These are phyloP conservation scores for Ladona fulva DNA, from an alignment of 1,140 invertebrate genomes.

Conservation along the genomic window DNA sequence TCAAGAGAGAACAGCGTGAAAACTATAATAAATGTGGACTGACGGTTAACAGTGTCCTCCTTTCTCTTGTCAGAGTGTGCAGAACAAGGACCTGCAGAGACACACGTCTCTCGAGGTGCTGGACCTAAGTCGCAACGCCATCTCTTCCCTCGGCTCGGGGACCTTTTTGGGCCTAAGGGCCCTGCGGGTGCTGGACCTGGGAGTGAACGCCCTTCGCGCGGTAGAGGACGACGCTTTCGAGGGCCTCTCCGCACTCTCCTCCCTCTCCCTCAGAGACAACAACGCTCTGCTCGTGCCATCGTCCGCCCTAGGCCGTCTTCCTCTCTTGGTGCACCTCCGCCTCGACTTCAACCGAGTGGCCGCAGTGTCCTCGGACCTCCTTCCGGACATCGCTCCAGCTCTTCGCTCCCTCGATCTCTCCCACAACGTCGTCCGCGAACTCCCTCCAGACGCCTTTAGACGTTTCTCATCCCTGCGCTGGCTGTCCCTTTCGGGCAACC, in stretches of 20 bases:
- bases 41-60: too few relatives aligned
- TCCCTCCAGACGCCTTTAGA: slow-evolving; percentile 57
- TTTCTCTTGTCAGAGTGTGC: slow-evolving; percentile 60
- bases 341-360: slow-evolving; percentile 81
- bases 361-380: slow-evolving; percentile 62
- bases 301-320: slow-evolving; percentile 61
- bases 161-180: slow-evolving; percentile 63
- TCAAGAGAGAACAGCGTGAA: too few relatives aligned
- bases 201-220: slow-evolving; percentile 74
- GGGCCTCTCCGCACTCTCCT: slow-evolving; percentile 64
- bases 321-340: slow-evolving; percentile 60
- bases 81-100: slow-evolving; percentile 52
- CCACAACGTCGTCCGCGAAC: slow-evolving; percentile 62
- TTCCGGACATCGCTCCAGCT: slow-evolving; percentile 51
- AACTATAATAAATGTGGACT: too few relatives aligned
- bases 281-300: slow-evolving; percentile 76
- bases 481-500: slow-evolving; percentile 70
- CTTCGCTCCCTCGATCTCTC: slow-evolving; percentile 65
- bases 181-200: slow-evolving; percentile 66
- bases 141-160: slow-evolving; percentile 67
- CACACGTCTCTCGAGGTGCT: slow-evolving; percentile 59
- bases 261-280: slow-evolving; percentile 75
- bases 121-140: slow-evolving; percentile 74
- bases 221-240: slow-evolving; percentile 80
- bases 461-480: slow-evolving; percentile 56